phyloP scores from a whole-genome alignment of 1,140 invertebrate species.

The Phocides pigmalion region DNA sequence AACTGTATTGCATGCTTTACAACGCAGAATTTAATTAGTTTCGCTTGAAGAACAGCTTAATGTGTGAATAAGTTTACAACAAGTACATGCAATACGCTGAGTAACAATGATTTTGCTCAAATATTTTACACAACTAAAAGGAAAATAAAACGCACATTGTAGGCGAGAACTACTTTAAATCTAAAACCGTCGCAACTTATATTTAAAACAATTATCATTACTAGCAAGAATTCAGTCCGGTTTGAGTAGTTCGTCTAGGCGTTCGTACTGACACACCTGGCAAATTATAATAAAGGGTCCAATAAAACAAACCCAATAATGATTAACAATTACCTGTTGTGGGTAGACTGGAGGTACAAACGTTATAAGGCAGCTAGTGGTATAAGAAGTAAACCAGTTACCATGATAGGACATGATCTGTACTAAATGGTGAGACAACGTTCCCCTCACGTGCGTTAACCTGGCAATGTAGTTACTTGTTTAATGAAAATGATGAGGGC shows the following conservation, averaged over 20 bases:
- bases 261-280: slow-evolving; percentile 40
- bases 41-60: background rate
- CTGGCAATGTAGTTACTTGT: slow-evolving; percentile 17
- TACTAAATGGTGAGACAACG: slow-evolving; percentile 34
- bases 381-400: slow-evolving; percentile 38
- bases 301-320: slow-evolving; percentile 47
- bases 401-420: slow-evolving; percentile 38
- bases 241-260: slow-evolving; percentile 36
- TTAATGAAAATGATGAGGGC: slow-evolving; percentile 14
- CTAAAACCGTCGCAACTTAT: slow-evolving; percentile 14
- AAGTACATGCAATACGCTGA: background rate
- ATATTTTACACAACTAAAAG: background rate
- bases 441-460: slow-evolving; percentile 31
- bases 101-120: background rate
- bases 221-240: slow-evolving; percentile 38
- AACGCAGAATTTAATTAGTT: background rate
- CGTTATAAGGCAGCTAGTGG: slow-evolving; percentile 25
- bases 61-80: background rate
- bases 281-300: slow-evolving; percentile 43
- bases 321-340: slow-evolving; percentile 44
- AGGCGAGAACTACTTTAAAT: slow-evolving; percentile 5
- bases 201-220: slow-evolving; percentile 32
- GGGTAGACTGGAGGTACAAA: slow-evolving; percentile 17
- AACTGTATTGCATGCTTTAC: background rate
- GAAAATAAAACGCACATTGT: slow-evolving; percentile 7